Base-by-base conservation (phyloP, 2,113 vertebrate species). In the Paracanthobrama guichenoti region DNA sequence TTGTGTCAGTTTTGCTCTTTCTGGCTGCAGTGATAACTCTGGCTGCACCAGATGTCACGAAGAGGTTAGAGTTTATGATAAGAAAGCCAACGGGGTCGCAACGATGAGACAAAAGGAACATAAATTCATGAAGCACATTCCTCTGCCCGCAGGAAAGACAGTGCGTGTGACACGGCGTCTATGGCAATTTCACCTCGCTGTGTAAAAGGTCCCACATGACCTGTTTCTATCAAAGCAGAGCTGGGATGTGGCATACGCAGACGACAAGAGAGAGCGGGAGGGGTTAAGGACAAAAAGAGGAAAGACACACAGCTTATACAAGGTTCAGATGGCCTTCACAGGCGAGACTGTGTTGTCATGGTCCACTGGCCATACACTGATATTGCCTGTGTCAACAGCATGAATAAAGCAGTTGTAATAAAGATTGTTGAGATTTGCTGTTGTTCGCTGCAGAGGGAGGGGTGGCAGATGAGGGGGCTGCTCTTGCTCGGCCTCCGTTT, bases 321-420 rank as follows among this genome's bases (percentile, higher is more conserved):
- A 79, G 35, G 24, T 84, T 50, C 86, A 76, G 77, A 71, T 89
- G 90, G 90, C 91, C 91, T 92, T 92, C 92, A 90, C 88, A 90
- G 92, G 91, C 42, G 20, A 92, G 86, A 86, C 86, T 67, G 39
- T 53, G 88, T 85, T 91, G 88, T 90, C 91, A 94, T 84, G 92
- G 88, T 94, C 90, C 92, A 92, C 86, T 89, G 90, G 89, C 89
- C 90, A 89, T 89, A 91, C 90, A 92, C 91, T 91, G 90, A 94
- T 91, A 93, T 93, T 90, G 86, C 85, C 80, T 83, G 87, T 90
- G 92, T 93, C 91, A 91, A 93, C 93, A 91, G 89, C 92, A 91
- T 93, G 93, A 95, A 94, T 94, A 94, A 93, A 94, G 93, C 91
- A 93, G 91, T 92, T 92, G 92, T 92, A 95, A 93, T 94, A 93